Evolutionary conservation across 2,113 vertebrate genomes (phyloP).

Genomic region (Pseudorhombus dupliciocellatus): DNA sequence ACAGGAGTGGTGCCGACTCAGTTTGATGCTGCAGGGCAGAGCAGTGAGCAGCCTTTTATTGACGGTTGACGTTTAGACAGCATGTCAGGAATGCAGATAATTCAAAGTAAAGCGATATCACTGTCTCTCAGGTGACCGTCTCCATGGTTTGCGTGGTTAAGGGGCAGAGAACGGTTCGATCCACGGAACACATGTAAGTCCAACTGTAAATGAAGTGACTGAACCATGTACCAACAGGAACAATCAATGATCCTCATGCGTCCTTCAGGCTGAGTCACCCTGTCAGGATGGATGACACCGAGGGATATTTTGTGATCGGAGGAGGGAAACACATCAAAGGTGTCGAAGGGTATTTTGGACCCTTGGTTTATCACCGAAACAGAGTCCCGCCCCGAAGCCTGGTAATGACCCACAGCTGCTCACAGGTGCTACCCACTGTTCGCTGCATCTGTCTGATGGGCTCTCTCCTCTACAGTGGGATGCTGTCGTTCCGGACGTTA

Average conservation of each 20-base stretch:
- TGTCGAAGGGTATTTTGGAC: conserved; percentile 81
- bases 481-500: conserved; percentile 60
- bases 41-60: conserved; percentile 61
- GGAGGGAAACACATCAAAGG: conserved; percentile 76
- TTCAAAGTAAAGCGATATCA: not conserved
- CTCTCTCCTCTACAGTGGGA: conserved; percentile 56
- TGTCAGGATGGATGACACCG: conserved; percentile 76
- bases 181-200: conserved; percentile 66
- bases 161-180: conserved; percentile 24
- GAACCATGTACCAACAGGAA: not conserved
- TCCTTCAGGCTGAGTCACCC: conserved; percentile 61
- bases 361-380: conserved; percentile 76
- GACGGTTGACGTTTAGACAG: not conserved
- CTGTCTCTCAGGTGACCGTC: conserved; percentile 66
- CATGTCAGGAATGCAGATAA: not conserved
- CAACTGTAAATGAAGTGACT: not conserved
- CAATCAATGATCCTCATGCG: not conserved
- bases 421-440: not conserved
- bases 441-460: not conserved
- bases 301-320: conserved; percentile 81
- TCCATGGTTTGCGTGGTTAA: conserved; percentile 65
- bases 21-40: conserved; percentile 60
- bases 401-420: conserved; percentile 51
- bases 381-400: conserved; percentile 32
- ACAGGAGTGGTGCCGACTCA: conserved; percentile 77